Percentiles rank a stretch among this genome's conserved stretches.
These are phyloP conservation scores for Hemitrygon akajei DNA, from an alignment of 2,797 vertebrate genomes.

Conservation along the genomic window DNA sequence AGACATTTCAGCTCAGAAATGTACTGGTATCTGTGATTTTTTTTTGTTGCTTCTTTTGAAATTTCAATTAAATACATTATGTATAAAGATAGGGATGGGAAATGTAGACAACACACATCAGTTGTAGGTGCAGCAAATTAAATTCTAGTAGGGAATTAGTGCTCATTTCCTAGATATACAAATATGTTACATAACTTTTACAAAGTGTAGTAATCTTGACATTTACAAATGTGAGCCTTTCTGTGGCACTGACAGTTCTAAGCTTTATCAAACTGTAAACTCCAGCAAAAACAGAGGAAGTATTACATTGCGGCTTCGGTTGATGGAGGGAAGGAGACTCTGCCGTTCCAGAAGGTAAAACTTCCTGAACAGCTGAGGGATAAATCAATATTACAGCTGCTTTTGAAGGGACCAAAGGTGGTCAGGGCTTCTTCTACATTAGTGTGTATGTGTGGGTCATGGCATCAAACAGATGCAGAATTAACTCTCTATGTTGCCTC, in stretches of 20 bases:
- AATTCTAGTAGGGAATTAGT: conserved; percentile 50
- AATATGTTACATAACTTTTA: conserved; percentile 44
- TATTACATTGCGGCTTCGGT: too few species aligned
- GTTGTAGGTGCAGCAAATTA: conserved; percentile 49
- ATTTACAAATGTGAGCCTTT: conserved; percentile 41
- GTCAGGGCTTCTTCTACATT: too few species aligned
- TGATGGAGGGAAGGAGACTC: neutral
- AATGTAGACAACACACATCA: conserved; percentile 46
- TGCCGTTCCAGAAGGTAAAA: neutral
- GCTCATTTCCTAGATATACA: conserved; percentile 43
- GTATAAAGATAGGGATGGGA: conserved; percentile 47
- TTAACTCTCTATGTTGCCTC: too few species aligned
- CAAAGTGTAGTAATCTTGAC: conserved; percentile 41
- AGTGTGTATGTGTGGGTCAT: too few species aligned
- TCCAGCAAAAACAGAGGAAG: too few species aligned
- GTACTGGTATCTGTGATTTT: conserved; percentile 43
- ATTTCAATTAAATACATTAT: conserved; percentile 46
- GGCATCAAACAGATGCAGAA: too few species aligned
- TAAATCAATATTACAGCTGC: too few species aligned
- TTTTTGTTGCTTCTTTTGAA: conserved; percentile 50
- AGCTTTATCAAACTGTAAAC: too few species aligned
- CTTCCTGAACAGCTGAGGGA: too few species aligned
- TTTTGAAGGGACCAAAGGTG: too few species aligned
- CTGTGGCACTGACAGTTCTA: too few species aligned
- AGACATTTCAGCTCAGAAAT: conserved; percentile 46